A percentile compares a stretch with the other conserved stretches of the same genome.
phyloP scores from a whole-genome alignment of 2,888 invertebrate species.

The Idaea aversata region DNA sequence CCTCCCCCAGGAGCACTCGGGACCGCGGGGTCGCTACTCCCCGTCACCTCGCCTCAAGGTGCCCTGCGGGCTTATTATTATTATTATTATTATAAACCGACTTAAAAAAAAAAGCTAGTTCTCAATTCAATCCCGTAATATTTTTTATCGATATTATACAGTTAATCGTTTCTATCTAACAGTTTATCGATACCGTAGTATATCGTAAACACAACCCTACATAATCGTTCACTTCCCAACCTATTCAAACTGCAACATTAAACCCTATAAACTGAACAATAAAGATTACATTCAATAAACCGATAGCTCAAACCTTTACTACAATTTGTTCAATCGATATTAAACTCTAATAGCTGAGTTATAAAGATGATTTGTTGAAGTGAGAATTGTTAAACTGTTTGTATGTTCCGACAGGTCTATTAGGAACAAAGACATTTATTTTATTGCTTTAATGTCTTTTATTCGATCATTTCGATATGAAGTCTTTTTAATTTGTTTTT shows the following conservation, averaged over 20 bases:
- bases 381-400: not conserved
- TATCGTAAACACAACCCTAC: not conserved
- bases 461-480: not conserved
- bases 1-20: no score
- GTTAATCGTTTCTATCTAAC: not conserved
- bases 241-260: not conserved
- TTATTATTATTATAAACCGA: no score
- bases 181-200: not conserved
- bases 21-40: no score
- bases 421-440: not conserved
- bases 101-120: no score
- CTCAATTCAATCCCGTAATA: no score
- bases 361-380: not conserved
- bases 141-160: not conserved
- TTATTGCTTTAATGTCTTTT: not conserved
- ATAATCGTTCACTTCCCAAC: not conserved
- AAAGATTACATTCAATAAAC: not conserved
- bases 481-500: not conserved
- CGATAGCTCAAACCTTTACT: not conserved
- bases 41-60: no score
- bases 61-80: no score
- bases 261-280: not conserved
- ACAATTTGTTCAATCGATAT: not conserved
- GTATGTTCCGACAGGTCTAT: not conserved
- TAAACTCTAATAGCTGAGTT: not conserved